Evolutionary conservation across 2,797 vertebrate species (phyloP).

Genomic region (Telmatherina bonti): DNA sequence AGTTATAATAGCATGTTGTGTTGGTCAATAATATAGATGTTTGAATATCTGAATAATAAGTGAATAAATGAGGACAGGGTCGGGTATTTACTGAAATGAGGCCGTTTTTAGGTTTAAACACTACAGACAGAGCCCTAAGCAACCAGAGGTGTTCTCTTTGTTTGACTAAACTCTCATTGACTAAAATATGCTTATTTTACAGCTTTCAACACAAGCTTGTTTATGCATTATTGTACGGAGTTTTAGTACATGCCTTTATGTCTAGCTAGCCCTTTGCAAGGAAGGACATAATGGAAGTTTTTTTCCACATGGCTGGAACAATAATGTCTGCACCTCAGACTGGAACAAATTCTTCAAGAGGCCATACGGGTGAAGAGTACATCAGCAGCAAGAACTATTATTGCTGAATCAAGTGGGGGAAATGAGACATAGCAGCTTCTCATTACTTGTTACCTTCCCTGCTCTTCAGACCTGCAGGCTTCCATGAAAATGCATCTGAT

Average conservation of each 20-base stretch:
- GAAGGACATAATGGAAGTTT: conserved; percentile 22
- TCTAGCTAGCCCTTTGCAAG: not conserved
- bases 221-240: no score
- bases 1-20: no score
- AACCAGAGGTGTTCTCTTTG: not conserved
- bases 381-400: conserved; percentile 40
- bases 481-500: conserved; percentile 14
- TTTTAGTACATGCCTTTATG: not conserved
- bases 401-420: conserved; percentile 52
- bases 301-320: conserved; percentile 34
- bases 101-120: not conserved
- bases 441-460: conserved; percentile 39
- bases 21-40: no score
- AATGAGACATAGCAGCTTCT: conserved; percentile 60
- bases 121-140: not conserved
- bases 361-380: conserved; percentile 41
- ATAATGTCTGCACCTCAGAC: conserved; percentile 39
- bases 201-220: no score
- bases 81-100: not conserved
- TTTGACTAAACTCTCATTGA: no score
- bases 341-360: conserved; percentile 44
- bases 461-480: conserved; percentile 34
- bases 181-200: not conserved
- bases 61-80: no score
- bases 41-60: no score